phyloP scores from a whole-genome alignment of 2,888 invertebrate species.

The Lobophora halterata region DNA sequence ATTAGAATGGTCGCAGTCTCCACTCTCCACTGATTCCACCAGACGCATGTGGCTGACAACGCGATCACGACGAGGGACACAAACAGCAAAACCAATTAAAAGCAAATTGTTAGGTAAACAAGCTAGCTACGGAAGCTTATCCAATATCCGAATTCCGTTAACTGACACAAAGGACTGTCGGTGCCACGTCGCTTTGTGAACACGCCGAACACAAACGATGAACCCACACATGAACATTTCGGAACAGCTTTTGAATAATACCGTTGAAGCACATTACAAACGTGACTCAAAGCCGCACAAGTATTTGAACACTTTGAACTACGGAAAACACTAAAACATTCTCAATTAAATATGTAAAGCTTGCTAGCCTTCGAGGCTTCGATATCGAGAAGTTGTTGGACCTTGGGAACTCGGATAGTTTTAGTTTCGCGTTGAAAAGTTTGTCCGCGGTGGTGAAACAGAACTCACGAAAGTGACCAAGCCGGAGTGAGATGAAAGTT shows the following conservation, averaged over 20 bases:
- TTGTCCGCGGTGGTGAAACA: constrained; percentile 46
- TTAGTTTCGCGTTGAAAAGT: constrained; percentile 63
- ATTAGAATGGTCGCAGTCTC: too few relatives aligned
- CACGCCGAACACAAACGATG: constrained; percentile 37
- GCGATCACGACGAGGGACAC: constrained; percentile 23
- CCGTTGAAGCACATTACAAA: constrained; percentile 29
- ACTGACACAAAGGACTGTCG: constrained; percentile 70
- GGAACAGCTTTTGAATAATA: constrained; percentile 25
- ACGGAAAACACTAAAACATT: constrained; percentile 42
- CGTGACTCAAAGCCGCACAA: constrained; percentile 41
- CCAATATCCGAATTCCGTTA: constrained; percentile 72
- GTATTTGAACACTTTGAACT: constrained; percentile 23
- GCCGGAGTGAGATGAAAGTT: constrained; percentile 59
- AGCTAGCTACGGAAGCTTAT: constrained; percentile 56
- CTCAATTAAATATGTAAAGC: constrained; percentile 50
- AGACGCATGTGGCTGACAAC: constrained; percentile 13
- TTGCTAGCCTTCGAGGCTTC: constrained; percentile 42
- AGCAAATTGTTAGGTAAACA: constrained; percentile 67
- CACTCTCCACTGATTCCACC: constrained; percentile 11
- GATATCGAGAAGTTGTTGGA: constrained; percentile 40
- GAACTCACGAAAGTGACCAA: constrained; percentile 60
- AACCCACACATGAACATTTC: constrained; percentile 8
- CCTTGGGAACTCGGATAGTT: constrained; percentile 63
- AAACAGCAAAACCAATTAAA: constrained; percentile 63
- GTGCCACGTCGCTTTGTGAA: constrained; percentile 55